phyloP scores from a whole-genome alignment of 2,113 vertebrate genomes.

The Zosterops borbonicus region DNA sequence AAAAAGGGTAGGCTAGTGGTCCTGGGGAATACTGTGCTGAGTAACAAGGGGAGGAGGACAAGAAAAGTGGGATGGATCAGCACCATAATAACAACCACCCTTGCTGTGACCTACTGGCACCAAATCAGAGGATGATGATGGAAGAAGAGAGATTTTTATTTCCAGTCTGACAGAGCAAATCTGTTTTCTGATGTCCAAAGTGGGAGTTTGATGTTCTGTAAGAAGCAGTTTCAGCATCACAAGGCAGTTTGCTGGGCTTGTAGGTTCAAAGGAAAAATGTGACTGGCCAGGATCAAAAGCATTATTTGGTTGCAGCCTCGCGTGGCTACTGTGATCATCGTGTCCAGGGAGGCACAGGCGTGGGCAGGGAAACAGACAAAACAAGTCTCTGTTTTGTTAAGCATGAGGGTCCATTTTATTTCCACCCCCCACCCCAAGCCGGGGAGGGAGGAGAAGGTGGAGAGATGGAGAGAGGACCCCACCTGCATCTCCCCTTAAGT shows the following conservation, averaged over 20 bases:
- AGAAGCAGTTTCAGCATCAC: not conserved
- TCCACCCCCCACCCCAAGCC: too few species aligned
- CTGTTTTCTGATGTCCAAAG: not conserved
- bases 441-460: too few species aligned
- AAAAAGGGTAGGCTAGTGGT: not conserved
- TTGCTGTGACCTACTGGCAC: not conserved
- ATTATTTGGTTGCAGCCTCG: not conserved
- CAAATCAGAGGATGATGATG: not conserved
- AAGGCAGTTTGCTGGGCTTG: not conserved
- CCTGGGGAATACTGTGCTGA: not conserved
- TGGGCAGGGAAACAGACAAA: too few species aligned
- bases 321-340: too few species aligned
- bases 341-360: too few species aligned
- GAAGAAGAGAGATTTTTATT: not conserved
- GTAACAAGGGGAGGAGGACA: not conserved
- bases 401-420: too few species aligned
- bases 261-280: conserved; percentile 24
- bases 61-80: not conserved
- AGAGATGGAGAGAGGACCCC: too few species aligned
- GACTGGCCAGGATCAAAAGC: conserved; percentile 1
- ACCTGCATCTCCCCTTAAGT: too few species aligned
- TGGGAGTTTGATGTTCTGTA: not conserved
- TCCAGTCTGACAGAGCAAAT: not conserved
- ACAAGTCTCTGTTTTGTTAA: too few species aligned
- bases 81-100: not conserved